Evolutionary conservation across 2,113 vertebrate genomes (phyloP).

Genomic region (Xiphophorus hellerii): DNA sequence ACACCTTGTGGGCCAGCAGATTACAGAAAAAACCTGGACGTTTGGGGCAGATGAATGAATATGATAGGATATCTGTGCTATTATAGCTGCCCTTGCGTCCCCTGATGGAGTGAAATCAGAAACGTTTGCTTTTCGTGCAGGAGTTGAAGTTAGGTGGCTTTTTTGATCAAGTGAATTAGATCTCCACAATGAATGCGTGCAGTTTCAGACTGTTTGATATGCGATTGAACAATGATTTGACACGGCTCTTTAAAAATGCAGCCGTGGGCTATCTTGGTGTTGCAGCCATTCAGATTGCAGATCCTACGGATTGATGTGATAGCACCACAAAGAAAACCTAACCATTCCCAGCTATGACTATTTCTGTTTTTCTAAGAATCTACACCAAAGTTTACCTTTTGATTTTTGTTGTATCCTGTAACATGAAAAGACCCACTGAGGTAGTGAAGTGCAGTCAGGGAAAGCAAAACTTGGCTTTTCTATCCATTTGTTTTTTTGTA

Average conservation of each 20-base stretch:
- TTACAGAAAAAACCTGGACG: constrained; percentile 22
- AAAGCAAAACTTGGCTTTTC: too few species aligned
- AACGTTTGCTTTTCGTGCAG: not conserved
- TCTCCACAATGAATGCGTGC: constrained; percentile 8
- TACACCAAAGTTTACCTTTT: not conserved
- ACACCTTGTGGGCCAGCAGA: constrained; percentile 28
- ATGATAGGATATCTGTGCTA: constrained; percentile 21
- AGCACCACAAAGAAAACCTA: not conserved
- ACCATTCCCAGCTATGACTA: not conserved
- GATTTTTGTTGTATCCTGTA: not conserved
- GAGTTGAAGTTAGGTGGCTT: not conserved
- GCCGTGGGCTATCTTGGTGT: not conserved
- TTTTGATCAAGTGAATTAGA: constrained; percentile 7
- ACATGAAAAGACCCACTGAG: too few species aligned
- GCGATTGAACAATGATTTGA: not conserved
- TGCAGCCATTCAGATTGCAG: constrained; percentile 46
- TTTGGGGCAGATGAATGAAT: constrained; percentile 22
- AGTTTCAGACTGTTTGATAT: constrained; percentile 23
- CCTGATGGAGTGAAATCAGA: constrained; percentile 13
- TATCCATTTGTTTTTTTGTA: too few species aligned
- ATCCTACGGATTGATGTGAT: not conserved
- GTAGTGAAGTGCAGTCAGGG: too few species aligned
- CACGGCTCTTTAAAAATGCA: not conserved
- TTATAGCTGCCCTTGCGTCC: not conserved
- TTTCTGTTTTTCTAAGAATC: not conserved